Evolutionary conservation across 2,113 vertebrate species (phyloP).

Genomic region (Sinocyclocheilus anophthalmus): DNA sequence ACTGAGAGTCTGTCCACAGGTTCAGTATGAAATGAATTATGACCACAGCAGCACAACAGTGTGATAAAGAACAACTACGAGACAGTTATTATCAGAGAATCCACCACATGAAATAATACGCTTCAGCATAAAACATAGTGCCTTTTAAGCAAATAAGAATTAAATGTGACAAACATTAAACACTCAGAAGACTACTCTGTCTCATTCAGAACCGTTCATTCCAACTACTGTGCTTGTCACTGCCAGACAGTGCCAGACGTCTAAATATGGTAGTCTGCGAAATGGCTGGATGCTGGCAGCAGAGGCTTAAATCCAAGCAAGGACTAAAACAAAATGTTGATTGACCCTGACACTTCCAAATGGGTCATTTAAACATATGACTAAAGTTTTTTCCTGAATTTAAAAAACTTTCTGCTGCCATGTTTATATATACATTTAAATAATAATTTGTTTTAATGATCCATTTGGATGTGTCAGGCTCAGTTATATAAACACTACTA

Average conservation of each 20-base stretch:
- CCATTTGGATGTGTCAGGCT: background rate
- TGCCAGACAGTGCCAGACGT: conserved; percentile 16
- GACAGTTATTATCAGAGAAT: conserved; percentile 29
- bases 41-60: conserved; percentile 5
- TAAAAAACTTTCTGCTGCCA: conserved; percentile 29
- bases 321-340: conserved; percentile 40
- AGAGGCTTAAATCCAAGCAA: conserved; percentile 30
- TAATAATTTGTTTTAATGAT: background rate
- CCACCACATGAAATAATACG: conserved; percentile 23
- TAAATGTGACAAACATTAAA: conserved; percentile 6
- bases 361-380: conserved; percentile 39
- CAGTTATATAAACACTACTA: background rate
- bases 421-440: background rate
- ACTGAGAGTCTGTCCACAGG: conserved; percentile 57
- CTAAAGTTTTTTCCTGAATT: conserved; percentile 31
- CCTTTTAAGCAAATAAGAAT: conserved; percentile 15
- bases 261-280: conserved; percentile 27
- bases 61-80: background rate
- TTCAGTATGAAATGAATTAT: conserved; percentile 51
- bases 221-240: conserved; percentile 6
- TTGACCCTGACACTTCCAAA: conserved; percentile 54
- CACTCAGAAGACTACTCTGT: conserved; percentile 12
- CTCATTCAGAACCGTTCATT: conserved; percentile 3
- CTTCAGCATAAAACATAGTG: conserved; percentile 1
- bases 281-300: conserved; percentile 14